phyloP scores from a whole-genome alignment of 2,888 invertebrate species.

The Anodontia alba region DNA sequence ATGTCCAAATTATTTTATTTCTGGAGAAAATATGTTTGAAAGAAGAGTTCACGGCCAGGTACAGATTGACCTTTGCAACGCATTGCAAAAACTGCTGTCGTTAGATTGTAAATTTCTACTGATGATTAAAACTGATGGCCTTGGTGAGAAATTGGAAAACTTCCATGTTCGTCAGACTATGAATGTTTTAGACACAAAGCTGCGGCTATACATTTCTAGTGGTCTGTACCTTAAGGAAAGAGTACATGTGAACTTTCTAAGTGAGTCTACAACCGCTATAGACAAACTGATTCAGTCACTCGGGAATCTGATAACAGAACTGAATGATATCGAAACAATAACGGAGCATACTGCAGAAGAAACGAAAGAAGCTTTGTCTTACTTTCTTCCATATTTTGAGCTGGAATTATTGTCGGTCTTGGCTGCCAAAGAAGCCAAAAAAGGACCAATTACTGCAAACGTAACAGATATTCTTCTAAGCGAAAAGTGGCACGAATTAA shows the following conservation, averaged over 20 bases:
- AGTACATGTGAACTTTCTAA: not conserved
- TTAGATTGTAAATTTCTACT: not conserved
- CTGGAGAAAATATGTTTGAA: not conserved
- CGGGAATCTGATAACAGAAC: not conserved
- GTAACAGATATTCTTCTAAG: not conserved
- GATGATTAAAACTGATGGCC: not conserved
- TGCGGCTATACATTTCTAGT: not conserved
- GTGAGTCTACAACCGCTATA: not conserved
- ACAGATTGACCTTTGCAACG: not conserved
- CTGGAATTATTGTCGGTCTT: not conserved
- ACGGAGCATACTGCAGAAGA: not conserved
- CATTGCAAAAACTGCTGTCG: not conserved
- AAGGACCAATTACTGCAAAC: not conserved
- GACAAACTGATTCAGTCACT: not conserved
- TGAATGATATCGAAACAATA: not conserved
- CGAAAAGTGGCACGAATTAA: not conserved
- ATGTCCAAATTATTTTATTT: not conserved
- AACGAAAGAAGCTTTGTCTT: not conserved
- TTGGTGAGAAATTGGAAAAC: not conserved
- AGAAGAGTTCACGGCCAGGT: not conserved
- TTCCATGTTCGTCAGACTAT: not conserved
- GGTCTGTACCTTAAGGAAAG: not conserved
- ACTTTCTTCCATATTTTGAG: not conserved
- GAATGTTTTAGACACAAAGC: not conserved
- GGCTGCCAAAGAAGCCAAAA: not conserved